These are phyloP conservation scores for Lycocorax pyrrhopterus DNA, from an alignment of 2,113 vertebrate genomes.

Conservation along the genomic window DNA sequence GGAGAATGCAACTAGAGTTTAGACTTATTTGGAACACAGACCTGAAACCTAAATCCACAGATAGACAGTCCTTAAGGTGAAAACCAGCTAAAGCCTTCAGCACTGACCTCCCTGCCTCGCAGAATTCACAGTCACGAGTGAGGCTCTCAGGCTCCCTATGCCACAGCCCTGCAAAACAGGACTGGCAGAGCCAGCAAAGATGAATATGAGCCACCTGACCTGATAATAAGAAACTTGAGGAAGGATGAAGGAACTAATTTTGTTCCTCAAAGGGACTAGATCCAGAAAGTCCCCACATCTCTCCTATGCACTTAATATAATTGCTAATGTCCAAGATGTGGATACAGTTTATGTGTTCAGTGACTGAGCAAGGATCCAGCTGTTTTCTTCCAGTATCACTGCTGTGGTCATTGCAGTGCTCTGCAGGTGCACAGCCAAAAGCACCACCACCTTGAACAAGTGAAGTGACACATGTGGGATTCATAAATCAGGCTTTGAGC, in stretches of 20 bases:
- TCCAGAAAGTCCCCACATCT: background rate
- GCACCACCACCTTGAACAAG: background rate
- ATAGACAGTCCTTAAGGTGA: background rate
- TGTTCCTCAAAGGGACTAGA: background rate
- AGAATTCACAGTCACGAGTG: background rate
- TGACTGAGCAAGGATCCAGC: background rate
- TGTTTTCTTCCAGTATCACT: background rate
- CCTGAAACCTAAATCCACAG: background rate
- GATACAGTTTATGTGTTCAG: background rate
- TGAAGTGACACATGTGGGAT: background rate
- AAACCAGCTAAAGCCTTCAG: background rate
- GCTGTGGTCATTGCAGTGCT: background rate
- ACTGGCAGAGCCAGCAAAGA: background rate
- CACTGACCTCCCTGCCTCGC: rapidly evolving
- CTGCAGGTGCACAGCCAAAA: background rate
- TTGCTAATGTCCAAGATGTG: background rate
- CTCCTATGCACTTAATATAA: background rate
- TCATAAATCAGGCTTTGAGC: background rate
- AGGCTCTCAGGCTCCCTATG: background rate
- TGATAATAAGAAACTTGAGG: background rate
- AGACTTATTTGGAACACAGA: background rate
- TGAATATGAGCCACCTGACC: background rate
- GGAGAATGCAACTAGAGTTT: background rate
- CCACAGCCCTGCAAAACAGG: background rate
- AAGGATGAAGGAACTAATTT: background rate